phyloP scores from a whole-genome alignment of 2,888 invertebrate species.

The Harpalus rubripes region DNA sequence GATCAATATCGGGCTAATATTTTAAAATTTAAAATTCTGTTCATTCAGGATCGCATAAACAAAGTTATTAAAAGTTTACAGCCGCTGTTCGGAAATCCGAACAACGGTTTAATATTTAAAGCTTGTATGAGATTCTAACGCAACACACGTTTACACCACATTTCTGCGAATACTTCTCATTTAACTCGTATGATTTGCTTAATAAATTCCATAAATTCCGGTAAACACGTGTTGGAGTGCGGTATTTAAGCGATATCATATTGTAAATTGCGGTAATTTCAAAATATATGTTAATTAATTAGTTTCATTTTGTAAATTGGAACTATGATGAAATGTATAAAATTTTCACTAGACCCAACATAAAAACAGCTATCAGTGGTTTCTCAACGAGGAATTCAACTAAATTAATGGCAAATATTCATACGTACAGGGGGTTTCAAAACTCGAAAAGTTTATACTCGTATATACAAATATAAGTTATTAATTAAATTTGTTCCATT shows the following conservation, averaged over 20 bases:
- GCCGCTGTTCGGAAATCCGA: neutral
- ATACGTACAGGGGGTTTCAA: too few relatives aligned
- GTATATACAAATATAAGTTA: too few relatives aligned
- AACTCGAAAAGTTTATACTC: too few relatives aligned
- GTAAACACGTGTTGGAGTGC: neutral
- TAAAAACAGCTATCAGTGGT: neutral
- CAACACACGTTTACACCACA: conserved; percentile 25
- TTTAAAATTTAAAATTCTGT: neutral
- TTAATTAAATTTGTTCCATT: too few relatives aligned
- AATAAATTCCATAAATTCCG: conserved; percentile 7
- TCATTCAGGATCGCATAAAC: conserved; percentile 8
- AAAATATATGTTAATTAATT: neutral
- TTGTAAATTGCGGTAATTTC: conserved; percentile 6
- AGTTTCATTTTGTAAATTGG: neutral
- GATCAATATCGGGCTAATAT: neutral
- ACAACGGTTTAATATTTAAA: conserved; percentile 29
- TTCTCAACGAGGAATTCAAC: neutral
- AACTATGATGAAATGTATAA: neutral
- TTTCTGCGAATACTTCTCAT: conserved; percentile 15
- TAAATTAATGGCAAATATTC: too few relatives aligned
- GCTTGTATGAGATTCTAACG: conserved; percentile 14
- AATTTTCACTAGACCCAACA: neutral
- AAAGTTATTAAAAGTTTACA: conserved; percentile 30
- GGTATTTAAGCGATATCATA: conserved; percentile 13
- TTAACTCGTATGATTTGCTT: conserved; percentile 29